Base-by-base conservation (phyloP, 1,140 invertebrate genomes). In the Homarus americanus region DNA sequence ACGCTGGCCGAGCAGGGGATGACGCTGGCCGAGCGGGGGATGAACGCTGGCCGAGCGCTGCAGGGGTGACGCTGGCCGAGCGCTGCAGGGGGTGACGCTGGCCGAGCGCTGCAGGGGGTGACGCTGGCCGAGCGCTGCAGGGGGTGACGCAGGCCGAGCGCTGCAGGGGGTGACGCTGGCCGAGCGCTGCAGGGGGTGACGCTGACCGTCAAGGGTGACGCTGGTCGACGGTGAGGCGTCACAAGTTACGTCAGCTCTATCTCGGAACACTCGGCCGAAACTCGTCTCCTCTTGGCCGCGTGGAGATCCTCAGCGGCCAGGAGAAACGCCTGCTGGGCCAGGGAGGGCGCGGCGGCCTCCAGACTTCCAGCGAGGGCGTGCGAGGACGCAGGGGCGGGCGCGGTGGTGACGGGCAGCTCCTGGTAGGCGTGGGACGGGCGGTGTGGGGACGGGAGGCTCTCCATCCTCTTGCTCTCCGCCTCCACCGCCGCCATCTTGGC, bases 241-340 rank as follows among this genome's bases (percentile, higher is more conserved):
- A 24, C 75, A 41, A 40, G 38, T 87, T 87, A 87, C 38, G 86
- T 87, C 38, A 87, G 34, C 28, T 87, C 86, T 24, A 90, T 82
- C 24, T 90, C 88, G 69, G 88, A 75, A 53, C 73, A 83, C 7
- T 90, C 88, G 4, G 88, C 32, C 0, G 88, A 90, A 24, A 90
- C 44, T 63, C 88, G 63, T 82, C 88, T 90, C 44, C 88, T 53
- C 82, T 90, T 90, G 80, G 82, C 80, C 32, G 88, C 69, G 49
- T 90, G 88, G 5, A 83, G 73, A 34, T 90, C 88, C 12, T 90
- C 88, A 34, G 66, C 66, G 72, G 80, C 53, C 80, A 90, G 15
- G 10, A 90, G 80, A 72, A 84, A 90, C 7, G 88, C 75, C 28
- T 49, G 87, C 10, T 75, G 75, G 34, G 44, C 24, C 12, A 40